phyloP scores from a whole-genome alignment of 2,888 invertebrate genomes.

The Mesoligia furuncula region DNA sequence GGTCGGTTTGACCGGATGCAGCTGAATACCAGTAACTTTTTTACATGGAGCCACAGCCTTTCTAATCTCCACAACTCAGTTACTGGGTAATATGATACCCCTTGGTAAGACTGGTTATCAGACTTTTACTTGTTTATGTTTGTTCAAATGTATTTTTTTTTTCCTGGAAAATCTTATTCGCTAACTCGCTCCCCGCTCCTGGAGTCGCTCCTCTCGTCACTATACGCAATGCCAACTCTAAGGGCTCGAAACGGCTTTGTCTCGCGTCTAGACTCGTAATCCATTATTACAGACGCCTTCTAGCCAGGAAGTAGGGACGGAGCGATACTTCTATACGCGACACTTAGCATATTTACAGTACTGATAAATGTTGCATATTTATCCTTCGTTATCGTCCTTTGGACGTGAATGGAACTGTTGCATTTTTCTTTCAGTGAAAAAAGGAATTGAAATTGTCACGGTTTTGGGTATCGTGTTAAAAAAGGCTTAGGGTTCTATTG shows the following conservation, averaged over 20 bases:
- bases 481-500: conserved; percentile 19
- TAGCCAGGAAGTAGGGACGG: conserved; percentile 77
- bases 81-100: neutral
- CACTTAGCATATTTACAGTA: conserved; percentile 86
- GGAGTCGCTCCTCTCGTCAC: conserved; percentile 60
- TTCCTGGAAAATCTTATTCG: neutral
- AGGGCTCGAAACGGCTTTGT: conserved; percentile 86
- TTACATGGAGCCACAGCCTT: neutral
- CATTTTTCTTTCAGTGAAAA: conserved; percentile 80
- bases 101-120: neutral
- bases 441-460: conserved; percentile 49
- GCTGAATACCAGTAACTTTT: neutral
- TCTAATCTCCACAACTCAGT: neutral
- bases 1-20: neutral
- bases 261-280: conserved; percentile 88
- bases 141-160: neutral
- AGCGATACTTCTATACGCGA: conserved; percentile 80
- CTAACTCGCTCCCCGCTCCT: conserved; percentile 7
- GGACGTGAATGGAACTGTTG: conserved; percentile 82
- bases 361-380: conserved; percentile 86
- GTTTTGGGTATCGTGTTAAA: conserved; percentile 40
- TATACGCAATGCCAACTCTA: conserved; percentile 60
- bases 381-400: conserved; percentile 82
- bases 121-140: neutral
- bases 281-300: conserved; percentile 86